Evolutionary conservation across 2,113 vertebrate genomes (phyloP).

Genomic region (Oryzias celebensis): DNA sequence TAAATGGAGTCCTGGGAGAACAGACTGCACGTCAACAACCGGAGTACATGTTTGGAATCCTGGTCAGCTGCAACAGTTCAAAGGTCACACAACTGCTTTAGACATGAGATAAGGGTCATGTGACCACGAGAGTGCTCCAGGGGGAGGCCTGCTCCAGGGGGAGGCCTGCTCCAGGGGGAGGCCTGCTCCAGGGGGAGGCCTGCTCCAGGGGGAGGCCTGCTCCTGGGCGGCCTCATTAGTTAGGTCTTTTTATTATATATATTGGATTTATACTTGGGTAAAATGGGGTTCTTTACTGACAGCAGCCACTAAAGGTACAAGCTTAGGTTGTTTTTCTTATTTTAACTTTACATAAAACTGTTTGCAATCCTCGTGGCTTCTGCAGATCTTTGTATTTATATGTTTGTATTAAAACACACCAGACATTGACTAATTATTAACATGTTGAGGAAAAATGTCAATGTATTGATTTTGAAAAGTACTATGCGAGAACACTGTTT

Average conservation of each 20-base stretch:
- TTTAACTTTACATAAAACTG: neutral
- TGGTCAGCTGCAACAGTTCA: neutral
- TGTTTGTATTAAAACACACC: neutral
- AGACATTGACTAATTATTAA: too few species aligned
- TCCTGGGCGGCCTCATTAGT: neutral
- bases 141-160: too few species aligned
- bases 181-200: too few species aligned
- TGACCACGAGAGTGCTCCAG: slow-evolving; percentile 5
- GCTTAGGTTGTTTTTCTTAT: neutral
- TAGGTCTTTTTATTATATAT: neutral
- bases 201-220: neutral
- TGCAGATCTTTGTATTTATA: neutral
- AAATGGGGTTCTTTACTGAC: neutral
- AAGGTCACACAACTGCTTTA: neutral
- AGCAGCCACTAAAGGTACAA: neutral
- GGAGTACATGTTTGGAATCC: neutral
- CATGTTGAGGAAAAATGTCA: neutral
- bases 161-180: too few species aligned
- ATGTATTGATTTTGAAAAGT: neutral
- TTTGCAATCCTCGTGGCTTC: neutral
- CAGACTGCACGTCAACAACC: neutral
- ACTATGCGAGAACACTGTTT: neutral
- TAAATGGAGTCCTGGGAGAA: slow-evolving; percentile 21
- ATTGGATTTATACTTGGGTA: neutral
- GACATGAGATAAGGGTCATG: slow-evolving; percentile 9